These are phyloP conservation scores for Rhegmatorhina hoffmannsi DNA, from an alignment of 2,113 vertebrate species.

Conservation along the genomic window DNA sequence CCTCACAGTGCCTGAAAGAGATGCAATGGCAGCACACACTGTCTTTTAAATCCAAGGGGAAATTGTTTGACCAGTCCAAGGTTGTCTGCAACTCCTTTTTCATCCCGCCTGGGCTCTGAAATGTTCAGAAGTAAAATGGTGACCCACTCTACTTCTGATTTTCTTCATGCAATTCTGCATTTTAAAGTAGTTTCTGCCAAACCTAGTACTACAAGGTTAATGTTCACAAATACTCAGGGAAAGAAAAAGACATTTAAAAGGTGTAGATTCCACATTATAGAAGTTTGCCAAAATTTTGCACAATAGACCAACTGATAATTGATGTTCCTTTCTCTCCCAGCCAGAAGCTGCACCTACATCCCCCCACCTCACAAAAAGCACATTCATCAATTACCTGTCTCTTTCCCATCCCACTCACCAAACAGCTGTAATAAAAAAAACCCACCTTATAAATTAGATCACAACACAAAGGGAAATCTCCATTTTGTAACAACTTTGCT, in stretches of 20 bases:
- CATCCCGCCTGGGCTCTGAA: not conserved
- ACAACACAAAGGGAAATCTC: conserved; percentile 51
- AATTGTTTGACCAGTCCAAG: not conserved
- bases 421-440: conserved; percentile 49
- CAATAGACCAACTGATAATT: conserved; percentile 9
- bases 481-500: conserved; percentile 29
- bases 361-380: not conserved
- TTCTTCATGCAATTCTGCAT: not conserved
- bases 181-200: not conserved
- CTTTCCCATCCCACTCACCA: conserved; percentile 60
- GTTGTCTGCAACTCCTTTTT: not conserved
- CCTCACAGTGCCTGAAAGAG: not conserved
- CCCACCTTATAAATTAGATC: conserved; percentile 42
- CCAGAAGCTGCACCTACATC: not conserved
- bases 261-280: not conserved
- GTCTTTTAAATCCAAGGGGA: not conserved
- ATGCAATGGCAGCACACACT: rapidly evolving
- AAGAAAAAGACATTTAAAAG: not conserved
- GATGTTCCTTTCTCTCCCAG: not conserved
- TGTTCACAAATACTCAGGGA: not conserved
- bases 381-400: conserved; percentile 66
- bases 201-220: not conserved
- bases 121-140: not conserved
- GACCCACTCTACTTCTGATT: not conserved
- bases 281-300: not conserved